phyloP scores from a whole-genome alignment of 1,140 invertebrate species.

The Pseudomyrmex gracilis region DNA sequence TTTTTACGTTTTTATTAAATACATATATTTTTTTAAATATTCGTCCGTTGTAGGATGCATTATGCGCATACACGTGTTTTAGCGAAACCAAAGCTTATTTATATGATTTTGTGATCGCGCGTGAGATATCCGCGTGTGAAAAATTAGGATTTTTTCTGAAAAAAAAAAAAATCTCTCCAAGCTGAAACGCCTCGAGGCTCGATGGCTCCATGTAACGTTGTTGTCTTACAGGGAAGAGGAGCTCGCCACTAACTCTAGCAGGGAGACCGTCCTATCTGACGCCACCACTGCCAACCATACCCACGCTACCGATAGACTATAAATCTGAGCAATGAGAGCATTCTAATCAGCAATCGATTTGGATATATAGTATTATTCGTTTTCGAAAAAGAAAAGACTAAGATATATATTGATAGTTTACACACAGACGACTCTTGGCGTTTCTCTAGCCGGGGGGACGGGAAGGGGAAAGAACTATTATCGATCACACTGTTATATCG shows the following conservation, averaged over 20 bases:
- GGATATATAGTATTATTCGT: constrained; percentile 24
- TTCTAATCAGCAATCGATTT: constrained; percentile 52
- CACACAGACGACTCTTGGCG: neutral
- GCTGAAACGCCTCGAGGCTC: constrained; percentile 70
- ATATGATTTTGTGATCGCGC: constrained; percentile 1
- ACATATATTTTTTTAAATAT: neutral
- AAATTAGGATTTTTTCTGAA: constrained; percentile 67
- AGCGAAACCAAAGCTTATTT: constrained; percentile 7
- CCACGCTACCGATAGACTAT: constrained; percentile 78
- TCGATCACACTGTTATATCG: constrained; percentile 25
- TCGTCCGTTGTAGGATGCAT: constrained; percentile 51
- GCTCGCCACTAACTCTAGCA: constrained; percentile 84
- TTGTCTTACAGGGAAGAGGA: constrained; percentile 85
- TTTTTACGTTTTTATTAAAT: too few species aligned
- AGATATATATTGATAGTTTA: too few species aligned
- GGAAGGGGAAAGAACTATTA: neutral
- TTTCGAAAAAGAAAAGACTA: constrained; percentile 8
- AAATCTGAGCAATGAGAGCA: constrained; percentile 65
- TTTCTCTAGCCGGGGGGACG: too few species aligned
- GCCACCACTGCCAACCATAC: constrained; percentile 83
- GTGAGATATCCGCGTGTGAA: constrained; percentile 27
- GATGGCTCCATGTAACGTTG: constrained; percentile 83
- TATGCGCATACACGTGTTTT: constrained; percentile 36
- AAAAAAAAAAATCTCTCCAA: constrained; percentile 21
- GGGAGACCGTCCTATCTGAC: constrained; percentile 83